These are phyloP conservation scores for Masticophis lateralis DNA, from an alignment of 2,797 vertebrate species.

Conservation along the genomic window DNA sequence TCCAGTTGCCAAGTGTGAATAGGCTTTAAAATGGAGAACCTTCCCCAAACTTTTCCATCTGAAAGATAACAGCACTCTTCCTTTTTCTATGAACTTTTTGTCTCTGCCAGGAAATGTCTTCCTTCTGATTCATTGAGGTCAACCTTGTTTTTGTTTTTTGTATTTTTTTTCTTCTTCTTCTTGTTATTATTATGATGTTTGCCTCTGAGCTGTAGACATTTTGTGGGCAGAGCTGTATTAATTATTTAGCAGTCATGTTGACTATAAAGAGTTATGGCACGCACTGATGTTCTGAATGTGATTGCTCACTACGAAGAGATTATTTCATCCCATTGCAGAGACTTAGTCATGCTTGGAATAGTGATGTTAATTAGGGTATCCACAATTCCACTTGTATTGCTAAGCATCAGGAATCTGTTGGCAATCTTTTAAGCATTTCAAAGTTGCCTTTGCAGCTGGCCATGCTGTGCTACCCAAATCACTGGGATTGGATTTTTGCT, in stretches of 20 bases:
- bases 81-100: slow-evolving; percentile 25
- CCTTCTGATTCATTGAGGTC: background rate
- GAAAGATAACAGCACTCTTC: slow-evolving; percentile 19
- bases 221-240: background rate
- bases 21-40: background rate
- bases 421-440: slow-evolving; percentile 12
- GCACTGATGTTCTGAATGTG: background rate
- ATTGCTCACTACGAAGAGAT: background rate
- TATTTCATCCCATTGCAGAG: slow-evolving; percentile 13
- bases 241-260: slow-evolving; percentile 11
- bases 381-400: background rate
- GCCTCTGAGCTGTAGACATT: background rate
- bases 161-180: background rate
- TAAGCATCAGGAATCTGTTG: slow-evolving; percentile 1
- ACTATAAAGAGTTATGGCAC: background rate
- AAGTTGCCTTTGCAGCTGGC: background rate
- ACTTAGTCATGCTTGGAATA: slow-evolving; percentile 9
- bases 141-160: background rate
- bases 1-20: background rate
- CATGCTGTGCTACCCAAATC: background rate
- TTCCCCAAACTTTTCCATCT: background rate
- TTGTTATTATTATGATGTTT: background rate
- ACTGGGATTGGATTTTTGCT: background rate
- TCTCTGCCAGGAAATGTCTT: slow-evolving; percentile 9
- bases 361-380: slow-evolving; percentile 30